Evolutionary conservation across 2,888 invertebrate species (phyloP).

Genomic region (Mythimna pallens): DNA sequence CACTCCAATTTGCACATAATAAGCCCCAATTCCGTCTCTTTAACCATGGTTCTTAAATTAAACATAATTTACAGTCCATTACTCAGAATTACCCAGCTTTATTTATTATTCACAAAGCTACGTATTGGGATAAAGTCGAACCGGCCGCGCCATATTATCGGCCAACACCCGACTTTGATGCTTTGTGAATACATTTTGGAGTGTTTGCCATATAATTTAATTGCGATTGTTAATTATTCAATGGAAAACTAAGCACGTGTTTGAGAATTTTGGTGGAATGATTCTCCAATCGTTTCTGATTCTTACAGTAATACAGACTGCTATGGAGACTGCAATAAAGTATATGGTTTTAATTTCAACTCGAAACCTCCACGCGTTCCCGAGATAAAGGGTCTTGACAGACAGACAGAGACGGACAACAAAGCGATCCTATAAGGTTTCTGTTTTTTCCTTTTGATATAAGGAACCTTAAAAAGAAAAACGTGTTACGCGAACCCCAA

Average conservation of each 20-base stretch:
- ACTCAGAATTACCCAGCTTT: conserved; percentile 51
- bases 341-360: too few species aligned
- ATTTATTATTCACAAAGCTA: conserved; percentile 55
- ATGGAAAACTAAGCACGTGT: neutral
- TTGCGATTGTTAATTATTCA: neutral
- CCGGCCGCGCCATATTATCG: conserved; percentile 21
- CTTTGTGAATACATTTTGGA: conserved; percentile 39
- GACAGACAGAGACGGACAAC: too few species aligned
- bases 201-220: conserved; percentile 11
- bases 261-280: neutral
- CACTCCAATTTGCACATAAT: conserved; percentile 33
- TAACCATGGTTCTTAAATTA: conserved; percentile 51
- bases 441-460: too few species aligned
- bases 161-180: conserved; percentile 24
- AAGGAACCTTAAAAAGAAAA: too few species aligned
- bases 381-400: too few species aligned
- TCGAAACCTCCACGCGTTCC: too few species aligned
- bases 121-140: conserved; percentile 34
- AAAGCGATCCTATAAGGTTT: too few species aligned
- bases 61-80: conserved; percentile 58
- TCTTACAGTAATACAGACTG: too few species aligned
- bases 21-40: conserved; percentile 6
- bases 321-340: too few species aligned
- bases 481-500: too few species aligned
- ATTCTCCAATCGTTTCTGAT: neutral